Evolutionary conservation across 2,113 vertebrate genomes (phyloP), one percentile per base, ranked within the genome.

Genomic region (Pelvicachromis taeniatus): DNA sequence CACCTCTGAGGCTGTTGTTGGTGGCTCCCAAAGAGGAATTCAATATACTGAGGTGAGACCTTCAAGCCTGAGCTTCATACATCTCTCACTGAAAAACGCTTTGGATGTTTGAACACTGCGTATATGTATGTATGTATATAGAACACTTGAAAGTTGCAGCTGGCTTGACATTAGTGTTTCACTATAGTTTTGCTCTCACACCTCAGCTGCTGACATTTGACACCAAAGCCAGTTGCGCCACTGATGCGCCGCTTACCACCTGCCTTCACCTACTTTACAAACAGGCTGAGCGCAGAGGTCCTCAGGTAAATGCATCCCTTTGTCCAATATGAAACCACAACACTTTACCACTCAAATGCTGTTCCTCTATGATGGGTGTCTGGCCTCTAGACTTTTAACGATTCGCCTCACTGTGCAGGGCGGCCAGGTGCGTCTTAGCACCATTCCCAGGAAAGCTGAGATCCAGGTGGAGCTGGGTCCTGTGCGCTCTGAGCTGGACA

Each of bases 191-290:
- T 14, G 87, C 82, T 90, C 88, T 82, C 91, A 84, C 93, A 91
- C 81, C 86, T 78, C 94, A 99, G 99, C 97, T 99, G 87, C 95
- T 99, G 92, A 98, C 93, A 55, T 99, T 99, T 95, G 96, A 93
- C 89, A 95, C 93, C 86, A 84, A 96, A 90, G 93, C 93, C 89
- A 91, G 87, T 85, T 26, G 26, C 26, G 26, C 26, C 26, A 93
- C 77, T 35, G 96, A 95, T 50, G 91, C 91, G 7, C 91, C 94
- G 4, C 77, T 94, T 29, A 7, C 95, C 54, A 91, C 95, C 85
- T 99, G 97, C 93, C 97, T 99, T 91, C 99, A 98, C 90, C 95
- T 99, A 91, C 96, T 98, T 84, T 99, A 98, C 91, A 99, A 98
- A 87, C 97, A 97, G 89, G 96, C 96, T 29, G 97, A 98, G 92